phyloP scores from a whole-genome alignment of 2,113 vertebrate species.

The Eolophus roseicapilla region DNA sequence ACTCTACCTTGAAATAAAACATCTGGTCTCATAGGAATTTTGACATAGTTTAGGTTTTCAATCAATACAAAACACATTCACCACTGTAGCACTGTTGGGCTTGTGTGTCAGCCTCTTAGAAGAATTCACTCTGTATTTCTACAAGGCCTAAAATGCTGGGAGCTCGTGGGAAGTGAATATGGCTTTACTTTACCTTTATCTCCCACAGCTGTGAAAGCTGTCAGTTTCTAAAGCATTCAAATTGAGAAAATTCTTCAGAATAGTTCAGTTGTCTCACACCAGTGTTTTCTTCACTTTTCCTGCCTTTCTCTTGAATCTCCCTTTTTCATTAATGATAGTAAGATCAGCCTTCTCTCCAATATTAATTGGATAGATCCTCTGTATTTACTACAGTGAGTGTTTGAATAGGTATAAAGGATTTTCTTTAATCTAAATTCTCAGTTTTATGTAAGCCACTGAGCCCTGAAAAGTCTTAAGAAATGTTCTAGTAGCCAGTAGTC shows the following conservation, averaged over 20 bases:
- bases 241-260: background rate
- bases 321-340: background rate
- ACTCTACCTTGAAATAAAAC: constrained; percentile 15
- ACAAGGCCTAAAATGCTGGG: background rate
- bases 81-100: background rate
- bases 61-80: background rate
- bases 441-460: background rate
- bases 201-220: constrained; percentile 9
- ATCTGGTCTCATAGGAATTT: background rate
- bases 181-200: background rate
- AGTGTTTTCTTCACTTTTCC: background rate
- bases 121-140: background rate
- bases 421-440: background rate
- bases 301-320: background rate
- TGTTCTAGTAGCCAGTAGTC: background rate
- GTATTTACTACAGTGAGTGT: background rate
- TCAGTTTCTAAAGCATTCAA: background rate
- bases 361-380: background rate
- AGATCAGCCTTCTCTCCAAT: background rate
- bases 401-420: background rate
- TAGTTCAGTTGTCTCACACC: background rate
- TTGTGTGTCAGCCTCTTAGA: background rate
- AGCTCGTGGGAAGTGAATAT: background rate
- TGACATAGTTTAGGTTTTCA: background rate
- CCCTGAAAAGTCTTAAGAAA: background rate